Base-by-base conservation (phyloP, 1,140 invertebrate genomes). In the Gerris buenoi region DNA sequence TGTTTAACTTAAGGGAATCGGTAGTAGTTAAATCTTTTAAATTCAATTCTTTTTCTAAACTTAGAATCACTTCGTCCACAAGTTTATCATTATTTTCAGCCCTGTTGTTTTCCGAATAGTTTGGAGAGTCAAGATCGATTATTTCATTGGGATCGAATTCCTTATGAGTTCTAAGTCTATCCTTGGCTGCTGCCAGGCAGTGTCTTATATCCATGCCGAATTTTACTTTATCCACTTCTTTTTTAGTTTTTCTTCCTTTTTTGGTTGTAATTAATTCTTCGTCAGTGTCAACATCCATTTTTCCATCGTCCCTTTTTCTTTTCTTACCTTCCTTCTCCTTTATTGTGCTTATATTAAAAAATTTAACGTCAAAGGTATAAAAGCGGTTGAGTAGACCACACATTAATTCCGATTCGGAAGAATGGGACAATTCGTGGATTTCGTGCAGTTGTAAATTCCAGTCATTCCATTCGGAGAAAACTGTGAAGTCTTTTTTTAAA, bases 121-220 rank as follows among this genome's bases (percentile, higher is more conserved):
- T 46, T 10, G 18, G 5, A 10, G 33, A 5, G 33, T 46, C 33
- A 18, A 46, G 5, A 46, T 46, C 33, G 18, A 46, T 46, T 10
- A 46, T 46, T 46, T 46, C 33, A 46, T 46, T 46, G 5, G 5
- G 5, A 46, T 46, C 33, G 18, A 10, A 22, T 57, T 66, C 61
- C 25, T 65, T 29, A 27, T 56, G 25, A 23, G 60, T 27, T 65
- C 26, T 61, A 2, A 22, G 56, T 64, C 65, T 69, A 28, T 68
- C 67, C 1, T 33, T 59, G 29, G 63, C 67, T 1, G 61, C 5
- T 57, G 67, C 66, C 59, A 71, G 68, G 33, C 68, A 71, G 3
- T 67, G 29, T 59, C 71, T 57, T n/a, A 72, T 72, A 64, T 72
- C 71, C 69, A 68, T 69, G 25, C 66, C 67, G 2, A 2, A n/a